Evolutionary conservation across 2,888 invertebrate species (phyloP).

Genomic region (Habroteleia sp.): DNA sequence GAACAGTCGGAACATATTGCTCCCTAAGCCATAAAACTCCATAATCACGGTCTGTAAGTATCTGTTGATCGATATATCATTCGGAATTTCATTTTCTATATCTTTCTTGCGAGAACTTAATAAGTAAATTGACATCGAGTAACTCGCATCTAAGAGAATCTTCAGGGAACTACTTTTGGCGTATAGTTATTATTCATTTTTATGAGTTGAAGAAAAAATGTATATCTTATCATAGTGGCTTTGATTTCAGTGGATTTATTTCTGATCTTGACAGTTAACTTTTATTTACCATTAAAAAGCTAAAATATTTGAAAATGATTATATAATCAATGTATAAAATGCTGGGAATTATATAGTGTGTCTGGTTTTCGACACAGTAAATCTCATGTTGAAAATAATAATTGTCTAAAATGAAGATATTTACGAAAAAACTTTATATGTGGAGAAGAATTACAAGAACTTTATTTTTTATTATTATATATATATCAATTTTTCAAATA

Average conservation of each 20-base stretch:
- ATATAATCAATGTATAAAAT: no score
- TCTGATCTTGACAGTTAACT: slow-evolving; percentile 38
- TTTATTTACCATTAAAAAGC: slow-evolving; percentile 58
- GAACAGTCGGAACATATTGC: slow-evolving; percentile 54
- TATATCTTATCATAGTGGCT: slow-evolving; percentile 47
- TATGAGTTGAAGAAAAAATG: slow-evolving; percentile 49
- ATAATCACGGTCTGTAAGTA: slow-evolving; percentile 56
- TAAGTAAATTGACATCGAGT: slow-evolving; percentile 52
- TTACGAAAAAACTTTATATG: no score
- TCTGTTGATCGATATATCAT: slow-evolving; percentile 67
- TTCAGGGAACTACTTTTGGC: slow-evolving; percentile 43
- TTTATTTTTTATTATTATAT: no score
- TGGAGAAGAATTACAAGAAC: no score
- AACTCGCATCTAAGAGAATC: slow-evolving; percentile 43
- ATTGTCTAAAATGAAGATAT: no score
- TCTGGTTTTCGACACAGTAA: no score
- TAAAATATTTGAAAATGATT: slow-evolving; percentile 39
- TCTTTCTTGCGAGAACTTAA: slow-evolving; percentile 41
- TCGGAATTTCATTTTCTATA: slow-evolving; percentile 29
- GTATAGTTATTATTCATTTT: slow-evolving; percentile 51
- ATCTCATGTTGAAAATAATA: no score
- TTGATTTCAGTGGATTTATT: slow-evolving; percentile 26
- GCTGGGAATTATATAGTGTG: no score
- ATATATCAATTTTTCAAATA: no score
- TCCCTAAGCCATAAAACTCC: slow-evolving; percentile 55